A percentile compares a stretch with the other conserved stretches of the same genome.
phyloP scores from a whole-genome alignment of 2,888 invertebrate genomes.

The Bruchidius siliquastri region DNA sequence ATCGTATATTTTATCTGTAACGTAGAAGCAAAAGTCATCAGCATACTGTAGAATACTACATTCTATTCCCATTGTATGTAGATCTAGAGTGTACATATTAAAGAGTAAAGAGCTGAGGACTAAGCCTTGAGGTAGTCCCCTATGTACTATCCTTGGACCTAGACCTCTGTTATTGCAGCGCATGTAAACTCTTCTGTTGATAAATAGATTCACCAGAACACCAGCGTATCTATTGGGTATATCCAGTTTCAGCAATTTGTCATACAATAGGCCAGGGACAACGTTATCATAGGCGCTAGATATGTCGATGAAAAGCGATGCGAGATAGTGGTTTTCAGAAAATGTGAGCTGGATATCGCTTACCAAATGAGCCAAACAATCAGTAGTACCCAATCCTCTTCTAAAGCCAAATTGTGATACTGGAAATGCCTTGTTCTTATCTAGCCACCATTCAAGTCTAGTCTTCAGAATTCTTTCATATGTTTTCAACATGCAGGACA shows the following conservation, averaged over 20 bases:
- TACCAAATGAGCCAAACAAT: too few relatives aligned
- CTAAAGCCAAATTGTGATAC: too few relatives aligned
- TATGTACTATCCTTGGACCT: conserved; percentile 1
- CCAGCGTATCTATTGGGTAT: neutral
- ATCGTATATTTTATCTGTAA: neutral
- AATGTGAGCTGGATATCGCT: too few relatives aligned
- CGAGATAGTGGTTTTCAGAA: too few relatives aligned
- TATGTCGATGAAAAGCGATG: too few relatives aligned
- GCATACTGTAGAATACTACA: neutral
- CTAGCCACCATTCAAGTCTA: too few relatives aligned
- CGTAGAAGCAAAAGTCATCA: conserved; percentile 4
- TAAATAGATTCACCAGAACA: neutral
- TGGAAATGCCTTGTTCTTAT: too few relatives aligned
- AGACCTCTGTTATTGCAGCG: neutral
- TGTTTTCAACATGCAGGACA: too few relatives aligned
- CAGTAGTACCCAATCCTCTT: too few relatives aligned
- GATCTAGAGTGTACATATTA: conserved; percentile 1
- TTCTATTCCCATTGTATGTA: neutral
- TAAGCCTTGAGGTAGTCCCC: neutral
- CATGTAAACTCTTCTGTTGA: neutral
- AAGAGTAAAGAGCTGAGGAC: conserved; percentile 1
- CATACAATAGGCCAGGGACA: neutral
- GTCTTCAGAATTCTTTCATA: too few relatives aligned
- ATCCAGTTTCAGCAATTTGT: neutral
- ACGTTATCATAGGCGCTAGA: too few relatives aligned